Percentiles rank a stretch among this genome's conserved stretches.
These are phyloP conservation scores for Tautogolabrus adspersus DNA, from an alignment of 2,113 vertebrate genomes.

Conservation along the genomic window DNA sequence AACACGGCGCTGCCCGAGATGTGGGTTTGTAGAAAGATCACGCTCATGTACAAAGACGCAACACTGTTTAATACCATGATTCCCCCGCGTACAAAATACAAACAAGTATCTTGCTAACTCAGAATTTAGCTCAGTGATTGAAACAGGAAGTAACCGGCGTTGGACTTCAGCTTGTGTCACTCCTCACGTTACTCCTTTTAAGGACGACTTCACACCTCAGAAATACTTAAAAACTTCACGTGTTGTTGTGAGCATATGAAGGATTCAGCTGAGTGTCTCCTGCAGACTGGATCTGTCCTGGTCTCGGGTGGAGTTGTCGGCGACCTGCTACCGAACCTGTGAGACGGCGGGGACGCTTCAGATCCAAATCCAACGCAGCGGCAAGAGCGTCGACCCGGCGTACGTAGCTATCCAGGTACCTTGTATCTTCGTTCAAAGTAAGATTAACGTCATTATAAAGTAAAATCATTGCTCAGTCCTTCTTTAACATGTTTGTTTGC, in stretches of 20 bases:
- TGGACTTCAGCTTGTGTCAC: too few species aligned
- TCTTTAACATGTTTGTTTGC: conserved; percentile 7
- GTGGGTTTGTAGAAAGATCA: conserved; percentile 49
- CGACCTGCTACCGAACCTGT: conserved; percentile 74
- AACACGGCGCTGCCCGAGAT: conserved; percentile 76
- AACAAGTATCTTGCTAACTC: too few species aligned
- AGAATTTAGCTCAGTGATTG: too few species aligned
- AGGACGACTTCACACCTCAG: too few species aligned
- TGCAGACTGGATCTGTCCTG: conserved; percentile 80
- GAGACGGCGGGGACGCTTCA: conserved; percentile 81
- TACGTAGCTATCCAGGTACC: conserved; percentile 79
- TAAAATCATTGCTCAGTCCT: too few species aligned
- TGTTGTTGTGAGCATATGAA: neutral
- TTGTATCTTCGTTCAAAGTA: neutral
- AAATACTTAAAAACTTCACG: too few species aligned
- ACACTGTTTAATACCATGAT: too few species aligned
- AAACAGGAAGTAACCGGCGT: too few species aligned
- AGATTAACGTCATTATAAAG: neutral
- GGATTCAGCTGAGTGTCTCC: conserved; percentile 18
- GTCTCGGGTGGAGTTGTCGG: conserved; percentile 78
- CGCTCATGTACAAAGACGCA: neutral
- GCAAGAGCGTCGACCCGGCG: conserved; percentile 79
- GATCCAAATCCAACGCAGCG: conserved; percentile 79
- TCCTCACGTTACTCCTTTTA: too few species aligned
- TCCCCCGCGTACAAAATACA: too few species aligned